Base-by-base conservation (phyloP, 2,113 vertebrate genomes). In the Callipepla californica region DNA sequence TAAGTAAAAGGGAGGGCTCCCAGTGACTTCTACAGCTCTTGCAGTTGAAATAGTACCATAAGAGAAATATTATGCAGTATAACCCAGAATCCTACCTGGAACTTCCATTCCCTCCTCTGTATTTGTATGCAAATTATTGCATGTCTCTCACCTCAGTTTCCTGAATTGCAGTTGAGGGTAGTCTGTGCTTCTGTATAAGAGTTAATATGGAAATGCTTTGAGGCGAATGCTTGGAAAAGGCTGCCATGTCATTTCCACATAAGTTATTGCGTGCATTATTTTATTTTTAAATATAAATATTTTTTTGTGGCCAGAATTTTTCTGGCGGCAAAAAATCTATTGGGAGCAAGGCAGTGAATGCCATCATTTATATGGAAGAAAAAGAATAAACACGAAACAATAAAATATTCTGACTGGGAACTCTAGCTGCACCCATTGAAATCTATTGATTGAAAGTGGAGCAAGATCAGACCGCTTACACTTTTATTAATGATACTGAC, bases 401-500 rank as follows among this genome's bases (percentile, higher is more conserved):
- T 44, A 78, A 25, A 22, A 13, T 45, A 28, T 59, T 92, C 51
- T n/a, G 32, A 45, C 32, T 1, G 3, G 80, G 48, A 81, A 17
- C 63, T 67, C n/a, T 62, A 80, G 48, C 68, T 68, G 74, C 22
- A 72, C 55, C 55, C 76, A 66, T 6, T 36, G 75, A 75, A 85
- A 85, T 83, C n/a, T 86, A 81, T 89, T 84, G 91, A 94, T 76
- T 82, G 92, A 65, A 69, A 76, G 9, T 44, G 23, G 62, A 81
- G 62, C 84, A 58, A 58, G 68, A 82, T 87, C 67, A 74, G 62
- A 93, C 55, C 55, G 36, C 55, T 94, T 89, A 80, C 0, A 22
- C 70, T 94, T 91, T 91, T 96, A 90, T 96, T 95, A 95, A 95
- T 89, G 74, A 73, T 85, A 55, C 78, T 88, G 74, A 79, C 78